Conservation (phyloP, 1,140 invertebrate genomes). For the Papilio aristodemus region DNA sequence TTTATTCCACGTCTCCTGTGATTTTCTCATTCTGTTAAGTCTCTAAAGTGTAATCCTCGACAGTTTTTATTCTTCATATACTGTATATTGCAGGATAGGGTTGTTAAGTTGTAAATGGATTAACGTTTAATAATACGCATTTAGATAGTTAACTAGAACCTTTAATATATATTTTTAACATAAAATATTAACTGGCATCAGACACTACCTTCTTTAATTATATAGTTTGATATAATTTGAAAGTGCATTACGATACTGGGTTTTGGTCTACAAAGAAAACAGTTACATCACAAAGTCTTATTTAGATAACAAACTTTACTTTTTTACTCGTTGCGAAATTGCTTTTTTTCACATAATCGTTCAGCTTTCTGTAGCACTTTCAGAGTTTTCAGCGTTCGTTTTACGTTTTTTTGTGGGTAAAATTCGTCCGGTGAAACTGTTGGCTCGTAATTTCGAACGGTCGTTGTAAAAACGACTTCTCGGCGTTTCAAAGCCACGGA, state of each 20-base stretch:
- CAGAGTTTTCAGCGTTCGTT: not conserved
- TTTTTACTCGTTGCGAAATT: not conserved
- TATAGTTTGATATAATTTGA: no score
- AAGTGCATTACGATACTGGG: no score
- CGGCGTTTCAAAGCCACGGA: not conserved
- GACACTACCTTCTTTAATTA: no score
- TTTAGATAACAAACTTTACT: not conserved
- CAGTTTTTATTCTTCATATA: not conserved
- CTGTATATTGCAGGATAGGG: no score
- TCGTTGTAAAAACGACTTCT: not conserved
- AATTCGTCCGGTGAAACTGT: not conserved
- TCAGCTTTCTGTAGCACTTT: conserved; percentile 2
- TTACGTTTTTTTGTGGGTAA: not conserved
- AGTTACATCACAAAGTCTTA: not conserved
- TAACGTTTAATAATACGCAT: no score
- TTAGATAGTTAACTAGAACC: no score
- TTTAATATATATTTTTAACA: no score
- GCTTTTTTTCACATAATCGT: conserved; percentile 10
- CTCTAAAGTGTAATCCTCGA: conserved; percentile 1
- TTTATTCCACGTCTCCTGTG: not conserved
- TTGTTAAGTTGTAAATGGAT: no score
- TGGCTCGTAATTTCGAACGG: not conserved
- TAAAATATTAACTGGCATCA: no score
- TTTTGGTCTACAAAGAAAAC: no score
- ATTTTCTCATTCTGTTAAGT: conserved; percentile 16